Evolutionary conservation across 1,140 invertebrate genomes (phyloP).

Genomic region (Aleiodes sp.): DNA sequence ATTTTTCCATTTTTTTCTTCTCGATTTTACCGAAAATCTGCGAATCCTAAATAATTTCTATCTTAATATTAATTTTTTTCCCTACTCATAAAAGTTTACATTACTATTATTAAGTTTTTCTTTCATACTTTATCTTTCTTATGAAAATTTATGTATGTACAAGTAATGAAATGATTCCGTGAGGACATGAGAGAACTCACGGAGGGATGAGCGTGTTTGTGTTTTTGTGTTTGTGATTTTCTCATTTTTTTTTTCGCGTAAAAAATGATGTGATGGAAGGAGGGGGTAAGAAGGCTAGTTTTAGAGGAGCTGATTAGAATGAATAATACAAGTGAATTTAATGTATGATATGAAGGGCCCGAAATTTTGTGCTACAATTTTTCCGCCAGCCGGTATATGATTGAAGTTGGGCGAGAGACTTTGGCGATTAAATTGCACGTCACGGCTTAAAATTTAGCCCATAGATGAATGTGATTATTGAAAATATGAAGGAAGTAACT

Average conservation of each 20-base stretch:
- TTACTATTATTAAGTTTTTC: background rate
- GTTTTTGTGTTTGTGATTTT: background rate
- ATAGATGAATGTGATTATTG: no score
- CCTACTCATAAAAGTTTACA: slow-evolving; percentile 8
- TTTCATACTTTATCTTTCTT: background rate
- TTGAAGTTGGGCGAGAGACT: no score
- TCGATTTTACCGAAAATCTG: no score
- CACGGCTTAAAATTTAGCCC: no score
- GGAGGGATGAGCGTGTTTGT: background rate
- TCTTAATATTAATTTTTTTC: slow-evolving; percentile 2
- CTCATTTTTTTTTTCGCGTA: background rate
- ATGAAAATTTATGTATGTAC: slow-evolving; percentile 5
- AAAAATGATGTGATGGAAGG: background rate
- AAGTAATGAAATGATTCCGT: slow-evolving; percentile 3
- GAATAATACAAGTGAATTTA: background rate
- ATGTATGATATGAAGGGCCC: no score
- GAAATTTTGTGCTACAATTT: no score
- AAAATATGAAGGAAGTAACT: no score
- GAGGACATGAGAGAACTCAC: background rate
- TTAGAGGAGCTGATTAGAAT: background rate
- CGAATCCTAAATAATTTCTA: background rate
- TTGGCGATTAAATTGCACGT: no score
- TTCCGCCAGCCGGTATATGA: no score
- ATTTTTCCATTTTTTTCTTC: no score
- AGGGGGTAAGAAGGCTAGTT: background rate